These are phyloP conservation scores for Heliconius ismenius DNA, from an alignment of 2,888 invertebrate genomes.

Conservation along the genomic window DNA sequence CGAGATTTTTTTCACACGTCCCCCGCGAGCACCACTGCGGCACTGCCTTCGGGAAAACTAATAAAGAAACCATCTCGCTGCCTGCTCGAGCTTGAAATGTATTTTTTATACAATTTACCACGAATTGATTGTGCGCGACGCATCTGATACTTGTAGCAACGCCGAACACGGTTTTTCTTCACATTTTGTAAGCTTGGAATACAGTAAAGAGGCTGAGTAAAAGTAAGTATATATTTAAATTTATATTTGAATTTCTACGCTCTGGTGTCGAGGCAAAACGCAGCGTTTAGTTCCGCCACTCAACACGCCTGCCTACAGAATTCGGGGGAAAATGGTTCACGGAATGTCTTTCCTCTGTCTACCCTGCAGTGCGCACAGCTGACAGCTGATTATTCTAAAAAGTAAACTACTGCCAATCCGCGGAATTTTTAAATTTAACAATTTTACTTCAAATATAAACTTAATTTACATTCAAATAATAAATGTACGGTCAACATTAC, in stretches of 20 bases:
- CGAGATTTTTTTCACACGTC: conserved; percentile 79
- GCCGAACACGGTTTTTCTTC: conserved; percentile 15
- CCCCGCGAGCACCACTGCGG: conserved; percentile 48
- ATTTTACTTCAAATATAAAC: conserved; percentile 1
- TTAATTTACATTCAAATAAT: conserved; percentile 4
- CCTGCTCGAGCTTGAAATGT: conserved; percentile 82
- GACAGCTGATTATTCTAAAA: not conserved
- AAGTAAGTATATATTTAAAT: too few relatives aligned
- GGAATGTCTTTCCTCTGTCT: too few relatives aligned
- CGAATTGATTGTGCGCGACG: conserved; percentile 73
- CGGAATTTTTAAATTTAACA: not conserved
- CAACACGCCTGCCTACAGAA: too few relatives aligned
- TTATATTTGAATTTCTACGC: too few relatives aligned
- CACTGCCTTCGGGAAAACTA: conserved; percentile 76
- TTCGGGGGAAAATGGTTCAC: too few relatives aligned
- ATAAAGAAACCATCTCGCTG: conserved; percentile 81
- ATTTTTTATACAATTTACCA: conserved; percentile 83
- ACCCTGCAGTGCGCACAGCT: too few relatives aligned
- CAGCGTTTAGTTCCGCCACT: too few relatives aligned
- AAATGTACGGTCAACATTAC: conserved; percentile 43
- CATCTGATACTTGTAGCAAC: conserved; percentile 58
- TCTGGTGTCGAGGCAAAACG: too few relatives aligned
- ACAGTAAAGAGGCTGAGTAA: not conserved
- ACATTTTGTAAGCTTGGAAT: not conserved
- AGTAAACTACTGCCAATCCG: too few relatives aligned